Conservation (phyloP, 1,140 invertebrate species). For the Drosophila trapezifrons region DNA sequence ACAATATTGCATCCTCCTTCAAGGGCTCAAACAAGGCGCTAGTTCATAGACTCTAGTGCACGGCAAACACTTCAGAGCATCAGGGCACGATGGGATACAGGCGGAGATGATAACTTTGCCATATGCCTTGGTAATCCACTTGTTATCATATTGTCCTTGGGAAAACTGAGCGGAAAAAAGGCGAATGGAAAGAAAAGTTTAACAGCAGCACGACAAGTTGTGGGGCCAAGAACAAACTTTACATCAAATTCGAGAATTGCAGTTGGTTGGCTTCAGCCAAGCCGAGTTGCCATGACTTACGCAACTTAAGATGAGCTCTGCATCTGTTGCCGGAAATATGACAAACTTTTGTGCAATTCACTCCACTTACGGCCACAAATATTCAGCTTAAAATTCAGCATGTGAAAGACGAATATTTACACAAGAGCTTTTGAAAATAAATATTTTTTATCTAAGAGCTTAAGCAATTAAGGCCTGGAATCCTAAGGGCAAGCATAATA, state of each 20-base stretch:
- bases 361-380: constrained; percentile 10
- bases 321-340: constrained; percentile 32
- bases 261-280: neutral
- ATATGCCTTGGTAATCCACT: constrained; percentile 39
- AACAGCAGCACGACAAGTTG: neutral
- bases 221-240: constrained; percentile 8
- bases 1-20: constrained; percentile 31
- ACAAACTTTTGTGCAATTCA: constrained; percentile 21
- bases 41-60: constrained; percentile 35
- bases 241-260: neutral
- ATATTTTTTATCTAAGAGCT: neutral
- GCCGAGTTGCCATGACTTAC: neutral
- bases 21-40: constrained; percentile 25
- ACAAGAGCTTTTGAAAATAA: neutral
- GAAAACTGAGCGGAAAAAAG: constrained; percentile 18
- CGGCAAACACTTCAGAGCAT: constrained; percentile 41
- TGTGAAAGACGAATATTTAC: too few species aligned
- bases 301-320: constrained; percentile 21
- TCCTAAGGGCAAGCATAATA: too few species aligned
- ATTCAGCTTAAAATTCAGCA: neutral
- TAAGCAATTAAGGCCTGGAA: too few species aligned
- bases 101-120: constrained; percentile 28
- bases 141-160: constrained; percentile 34
- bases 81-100: constrained; percentile 19
- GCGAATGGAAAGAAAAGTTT: constrained; percentile 22